Conservation (phyloP, 1,140 invertebrate genomes). For the Drosophila novamexicana region DNA sequence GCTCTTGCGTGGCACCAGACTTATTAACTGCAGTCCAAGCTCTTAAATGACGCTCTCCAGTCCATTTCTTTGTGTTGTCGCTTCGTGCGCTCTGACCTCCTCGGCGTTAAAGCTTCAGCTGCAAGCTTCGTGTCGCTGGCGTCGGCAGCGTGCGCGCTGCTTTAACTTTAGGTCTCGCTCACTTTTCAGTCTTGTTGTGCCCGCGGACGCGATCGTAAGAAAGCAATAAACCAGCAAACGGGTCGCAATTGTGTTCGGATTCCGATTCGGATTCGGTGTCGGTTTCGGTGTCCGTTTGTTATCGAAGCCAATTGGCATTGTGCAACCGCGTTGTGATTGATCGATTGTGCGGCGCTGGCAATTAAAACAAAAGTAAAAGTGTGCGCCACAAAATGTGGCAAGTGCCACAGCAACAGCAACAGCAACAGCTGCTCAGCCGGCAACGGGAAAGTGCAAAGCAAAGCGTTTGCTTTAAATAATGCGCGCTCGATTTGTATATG, state of each 20-base stretch:
- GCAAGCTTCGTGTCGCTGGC: constrained; percentile 26
- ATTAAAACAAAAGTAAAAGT: constrained; percentile 71
- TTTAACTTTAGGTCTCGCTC: constrained; percentile 36
- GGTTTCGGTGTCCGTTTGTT: constrained; percentile 50
- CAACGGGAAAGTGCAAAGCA: constrained; percentile 46
- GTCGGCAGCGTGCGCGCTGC: constrained; percentile 23
- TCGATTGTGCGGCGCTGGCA: constrained; percentile 45
- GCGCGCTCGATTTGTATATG: constrained; percentile 48
- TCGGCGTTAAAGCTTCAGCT: constrained; percentile 58
- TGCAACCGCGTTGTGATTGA: constrained; percentile 65
- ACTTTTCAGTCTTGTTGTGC: constrained; percentile 45
- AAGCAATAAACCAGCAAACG: constrained; percentile 32
- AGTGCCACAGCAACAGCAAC: constrained; percentile 27
- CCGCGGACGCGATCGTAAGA: constrained; percentile 50
- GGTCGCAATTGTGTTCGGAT: constrained; percentile 3
- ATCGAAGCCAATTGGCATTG: constrained; percentile 64
- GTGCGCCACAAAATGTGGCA: constrained; percentile 63
- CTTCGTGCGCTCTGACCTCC: constrained; percentile 68
- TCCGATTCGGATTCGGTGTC: constrained; percentile 20
- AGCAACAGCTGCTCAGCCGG: constrained; percentile 9
- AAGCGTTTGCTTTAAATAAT: constrained; percentile 20
- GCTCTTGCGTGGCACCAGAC: not conserved
- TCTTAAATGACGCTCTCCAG: constrained; percentile 5
- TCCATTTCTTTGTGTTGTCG: constrained; percentile 19
- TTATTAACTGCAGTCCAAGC: constrained; percentile 24